Percentiles rank a stretch among this genome's conserved stretches.
Evolutionary conservation across 1,140 invertebrate species (phyloP).

Genomic region (Centruroides vittatus): DNA sequence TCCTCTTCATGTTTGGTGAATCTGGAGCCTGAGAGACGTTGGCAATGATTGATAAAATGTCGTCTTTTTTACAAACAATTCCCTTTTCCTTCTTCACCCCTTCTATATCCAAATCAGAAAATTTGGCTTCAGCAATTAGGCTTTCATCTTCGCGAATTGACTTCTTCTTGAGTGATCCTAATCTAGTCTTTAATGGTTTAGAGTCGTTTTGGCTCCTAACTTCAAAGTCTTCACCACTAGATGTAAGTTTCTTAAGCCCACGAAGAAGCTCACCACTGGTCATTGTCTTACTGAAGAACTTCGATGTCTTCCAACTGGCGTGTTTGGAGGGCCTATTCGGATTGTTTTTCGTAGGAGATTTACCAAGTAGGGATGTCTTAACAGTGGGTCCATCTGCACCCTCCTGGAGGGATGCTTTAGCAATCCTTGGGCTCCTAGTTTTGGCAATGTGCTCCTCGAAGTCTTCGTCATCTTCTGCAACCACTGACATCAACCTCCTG

Average conservation of each 20-base stretch:
- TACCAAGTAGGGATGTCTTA: no score
- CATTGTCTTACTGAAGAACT: slow-evolving; percentile 12
- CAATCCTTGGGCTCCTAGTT: no score
- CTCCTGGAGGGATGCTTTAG: no score
- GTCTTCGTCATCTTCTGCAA: no score
- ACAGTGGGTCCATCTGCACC: no score
- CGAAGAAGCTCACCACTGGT: slow-evolving; percentile 8
- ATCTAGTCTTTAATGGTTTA: slow-evolving; percentile 6
- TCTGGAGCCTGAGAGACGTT: slow-evolving; percentile 2
- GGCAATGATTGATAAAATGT: slow-evolving; percentile 3
- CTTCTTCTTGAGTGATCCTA: slow-evolving; percentile 6
- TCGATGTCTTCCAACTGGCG: slow-evolving; percentile 8
- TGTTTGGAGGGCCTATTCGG: slow-evolving; percentile 5
- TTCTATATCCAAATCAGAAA: not conserved
- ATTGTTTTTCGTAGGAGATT: not conserved
- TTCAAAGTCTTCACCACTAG: not conserved
- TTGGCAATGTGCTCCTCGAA: no score
- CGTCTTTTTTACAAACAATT: slow-evolving; percentile 13
- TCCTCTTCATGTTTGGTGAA: not conserved
- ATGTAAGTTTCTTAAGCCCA: slow-evolving; percentile 8
- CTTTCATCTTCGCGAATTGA: slow-evolving; percentile 5
- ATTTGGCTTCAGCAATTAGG: slow-evolving; percentile 8
- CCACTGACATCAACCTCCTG: no score
- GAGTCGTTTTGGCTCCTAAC: not conserved
- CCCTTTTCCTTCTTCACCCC: not conserved